Evolutionary conservation across 2,888 invertebrate species (phyloP).

Genomic region (Watsonalla binaria): DNA sequence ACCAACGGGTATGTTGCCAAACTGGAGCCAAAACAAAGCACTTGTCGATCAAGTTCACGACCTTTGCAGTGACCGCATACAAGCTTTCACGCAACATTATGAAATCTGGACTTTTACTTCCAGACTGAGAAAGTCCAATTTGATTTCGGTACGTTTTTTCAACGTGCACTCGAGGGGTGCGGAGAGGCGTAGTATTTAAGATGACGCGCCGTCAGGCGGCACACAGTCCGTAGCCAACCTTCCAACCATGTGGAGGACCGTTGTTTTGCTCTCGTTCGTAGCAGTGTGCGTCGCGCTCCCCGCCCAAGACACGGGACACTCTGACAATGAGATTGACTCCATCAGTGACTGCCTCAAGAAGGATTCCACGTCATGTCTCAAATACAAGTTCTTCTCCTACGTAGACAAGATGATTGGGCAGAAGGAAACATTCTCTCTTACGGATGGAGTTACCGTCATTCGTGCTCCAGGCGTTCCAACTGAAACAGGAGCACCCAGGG

Average conservation of each 20-base stretch:
- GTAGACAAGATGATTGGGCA: conserved; percentile 91
- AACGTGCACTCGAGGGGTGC: conserved; percentile 48
- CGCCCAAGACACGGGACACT: conserved; percentile 83
- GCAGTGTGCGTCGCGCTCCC: conserved; percentile 81
- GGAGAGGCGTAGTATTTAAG: conserved; percentile 60
- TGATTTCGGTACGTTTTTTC: conserved; percentile 56
- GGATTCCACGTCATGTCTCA: conserved; percentile 90
- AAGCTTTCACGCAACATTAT: conserved; percentile 62
- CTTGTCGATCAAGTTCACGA: conserved; percentile 37
- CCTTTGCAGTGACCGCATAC: conserved; percentile 47
- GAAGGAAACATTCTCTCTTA: conserved; percentile 87
- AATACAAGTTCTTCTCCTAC: conserved; percentile 91
- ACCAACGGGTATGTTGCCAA: conserved; percentile 2
- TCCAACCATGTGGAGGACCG: conserved; percentile 65
- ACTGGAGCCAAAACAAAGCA: conserved; percentile 12
- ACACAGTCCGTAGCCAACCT: conserved; percentile 54
- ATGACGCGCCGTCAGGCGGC: conserved; percentile 42
- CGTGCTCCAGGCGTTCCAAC: conserved; percentile 83
- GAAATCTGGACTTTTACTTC: conserved; percentile 73
- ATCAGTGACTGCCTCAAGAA: conserved; percentile 89
- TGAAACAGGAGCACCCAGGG: conserved; percentile 89
- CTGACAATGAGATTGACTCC: conserved; percentile 88
- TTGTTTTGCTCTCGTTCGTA: conserved; percentile 55
- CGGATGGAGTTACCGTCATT: conserved; percentile 91
- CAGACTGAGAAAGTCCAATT: conserved; percentile 67